Conservation (phyloP, 2,888 invertebrate species). For the Melipona bicolor region DNA sequence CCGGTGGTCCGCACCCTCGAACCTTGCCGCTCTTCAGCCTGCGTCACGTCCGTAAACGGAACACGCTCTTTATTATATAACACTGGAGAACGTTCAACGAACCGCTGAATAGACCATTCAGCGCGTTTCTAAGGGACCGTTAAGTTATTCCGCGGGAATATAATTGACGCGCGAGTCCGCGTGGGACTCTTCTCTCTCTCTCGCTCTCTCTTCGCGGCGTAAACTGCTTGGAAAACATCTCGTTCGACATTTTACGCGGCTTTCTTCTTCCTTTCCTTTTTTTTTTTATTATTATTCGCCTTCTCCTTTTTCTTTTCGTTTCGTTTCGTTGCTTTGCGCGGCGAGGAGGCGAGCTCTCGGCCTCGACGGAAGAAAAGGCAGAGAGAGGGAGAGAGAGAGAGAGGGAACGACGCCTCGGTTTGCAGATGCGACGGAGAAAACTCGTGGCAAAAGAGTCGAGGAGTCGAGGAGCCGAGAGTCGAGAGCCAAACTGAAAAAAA, state of each 20-base stretch:
- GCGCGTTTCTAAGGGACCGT: constrained; percentile 82
- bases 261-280: constrained; percentile 22
- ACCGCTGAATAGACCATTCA: constrained; percentile 83
- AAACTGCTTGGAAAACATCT: constrained; percentile 76
- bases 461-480: constrained; percentile 20
- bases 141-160: constrained; percentile 83
- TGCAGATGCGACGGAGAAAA: constrained; percentile 36
- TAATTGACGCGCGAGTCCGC: constrained; percentile 82
- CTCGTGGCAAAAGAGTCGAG: constrained; percentile 8
- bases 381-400: not conserved
- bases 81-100: constrained; percentile 82
- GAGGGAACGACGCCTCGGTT: not conserved
- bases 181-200: constrained; percentile 76
- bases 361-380: not conserved
- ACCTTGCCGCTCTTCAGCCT: constrained; percentile 57
- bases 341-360: not conserved
- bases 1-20: constrained; percentile 48
- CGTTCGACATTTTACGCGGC: constrained; percentile 61
- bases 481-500: constrained; percentile 56
- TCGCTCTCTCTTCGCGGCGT: constrained; percentile 64
- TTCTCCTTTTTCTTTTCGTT: not conserved
- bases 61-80: constrained; percentile 83
- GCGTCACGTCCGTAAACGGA: constrained; percentile 76
- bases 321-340: not conserved
- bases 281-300: too few relatives aligned